Base-by-base conservation (phyloP, 64 coral and sea anemone genomes). In the Astreopora myriophthalma region DNA sequence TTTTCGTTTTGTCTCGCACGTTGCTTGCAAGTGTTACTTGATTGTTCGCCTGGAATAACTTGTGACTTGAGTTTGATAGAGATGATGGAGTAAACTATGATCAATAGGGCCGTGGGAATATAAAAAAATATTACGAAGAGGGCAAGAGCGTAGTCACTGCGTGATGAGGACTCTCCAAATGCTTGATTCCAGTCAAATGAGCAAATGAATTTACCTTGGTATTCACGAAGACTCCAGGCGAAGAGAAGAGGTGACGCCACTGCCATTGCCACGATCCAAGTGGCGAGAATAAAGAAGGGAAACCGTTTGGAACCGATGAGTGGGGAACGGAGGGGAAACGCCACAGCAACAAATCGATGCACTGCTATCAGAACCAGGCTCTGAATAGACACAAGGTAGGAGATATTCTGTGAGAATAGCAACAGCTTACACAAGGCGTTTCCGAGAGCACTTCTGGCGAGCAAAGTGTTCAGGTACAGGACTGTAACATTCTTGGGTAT, bases 81-180 rank as follows among this genome's bases (percentile, higher is more conserved):
- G 7, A 88, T 74, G 6, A 57, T 25, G 31, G 38, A 27, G 85
- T 88, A 88, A 33, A 75, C 16, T 5, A 88, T 51, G 11, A 31
- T 36, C 6, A 88, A 24, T 14, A 74, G 0, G 16, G 49, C 24
- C 3, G 61, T 12, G 2, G 85, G 85, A 22, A 60, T 20, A 36
- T 73, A 20, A 31, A 73, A 52, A 34, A 74, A 74, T 9, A 34
- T 24, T 24, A 74, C 25, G n/a, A 32, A 2, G 19, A 30, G 19
- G 4, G 20, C 31, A 17, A 73, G 32, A 2, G 17, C 19, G 33
- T 36, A 73, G n/a, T 34, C 30, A 37, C 3, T 19, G 10, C 9
- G 10, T 7, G 32, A 36, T 14, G 20, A 35, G 11, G 32, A 73
- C 70, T 73, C 20, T 73, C 70, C 33, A 17, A 73, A 38, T 5